These are phyloP conservation scores for Arnoldichthys spilopterus DNA, from an alignment of 2,797 vertebrate genomes.

Conservation along the genomic window DNA sequence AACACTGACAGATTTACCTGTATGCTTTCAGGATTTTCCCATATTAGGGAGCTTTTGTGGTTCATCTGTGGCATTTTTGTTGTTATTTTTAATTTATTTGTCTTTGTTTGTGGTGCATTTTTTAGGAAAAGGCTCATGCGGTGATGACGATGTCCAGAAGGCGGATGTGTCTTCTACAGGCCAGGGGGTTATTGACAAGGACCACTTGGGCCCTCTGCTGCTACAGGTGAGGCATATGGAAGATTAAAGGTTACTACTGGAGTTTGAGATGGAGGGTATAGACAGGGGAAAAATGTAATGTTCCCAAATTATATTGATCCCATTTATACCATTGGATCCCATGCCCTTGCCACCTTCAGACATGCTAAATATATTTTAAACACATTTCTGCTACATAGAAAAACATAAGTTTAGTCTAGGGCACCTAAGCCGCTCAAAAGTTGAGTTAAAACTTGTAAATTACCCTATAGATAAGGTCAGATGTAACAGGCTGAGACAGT, in stretches of 20 bases:
- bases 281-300: neutral
- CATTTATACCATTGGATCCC: no score
- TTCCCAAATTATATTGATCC: neutral
- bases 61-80: neutral
- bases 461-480: no score
- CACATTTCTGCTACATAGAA: no score
- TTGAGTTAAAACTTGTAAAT: no score
- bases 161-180: constrained; percentile 98
- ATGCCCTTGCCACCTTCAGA: no score
- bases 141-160: constrained; percentile 97
- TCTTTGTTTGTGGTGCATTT: constrained; percentile 52
- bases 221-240: constrained; percentile 83
- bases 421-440: no score
- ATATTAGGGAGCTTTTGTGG: neutral
- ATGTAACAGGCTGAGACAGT: no score
- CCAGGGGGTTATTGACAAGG: constrained; percentile 98
- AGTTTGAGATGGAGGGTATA: neutral
- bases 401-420: no score
- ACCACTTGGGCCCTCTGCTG: constrained; percentile 94
- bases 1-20: no score
- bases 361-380: no score
- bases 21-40: neutral
- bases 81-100: neutral
- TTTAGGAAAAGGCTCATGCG: constrained; percentile 90
- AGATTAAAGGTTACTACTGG: constrained; percentile 40